A percentile compares a stretch with the other conserved stretches of the same genome.
Evolutionary conservation across 2,888 invertebrate species (phyloP).

Genomic region (Bugulina stolonifera): DNA sequence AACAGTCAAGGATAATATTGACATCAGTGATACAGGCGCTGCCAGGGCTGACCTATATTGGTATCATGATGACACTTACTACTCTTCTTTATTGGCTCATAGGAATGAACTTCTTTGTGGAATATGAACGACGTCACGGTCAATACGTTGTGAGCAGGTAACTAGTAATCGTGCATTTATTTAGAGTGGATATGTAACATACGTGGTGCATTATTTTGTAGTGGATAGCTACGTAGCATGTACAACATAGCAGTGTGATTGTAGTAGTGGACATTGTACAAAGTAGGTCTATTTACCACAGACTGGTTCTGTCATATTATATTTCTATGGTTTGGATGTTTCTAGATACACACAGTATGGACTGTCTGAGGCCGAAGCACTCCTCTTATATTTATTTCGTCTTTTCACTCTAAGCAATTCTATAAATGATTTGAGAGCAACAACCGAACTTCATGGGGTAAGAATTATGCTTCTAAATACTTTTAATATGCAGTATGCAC

Average conservation of each 20-base stretch:
- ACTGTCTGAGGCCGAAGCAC: not conserved
- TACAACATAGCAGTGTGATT: too few relatives aligned
- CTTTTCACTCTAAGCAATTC: not conserved
- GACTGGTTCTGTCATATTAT: too few relatives aligned
- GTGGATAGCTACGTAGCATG: too few relatives aligned
- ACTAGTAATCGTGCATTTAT: too few relatives aligned
- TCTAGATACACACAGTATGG: not conserved
- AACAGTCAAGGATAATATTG: conserved; percentile 3
- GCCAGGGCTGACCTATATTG: not conserved
- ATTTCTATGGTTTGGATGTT: too few relatives aligned
- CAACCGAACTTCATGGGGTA: not conserved
- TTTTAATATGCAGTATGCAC: too few relatives aligned
- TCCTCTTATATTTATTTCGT: not conserved
- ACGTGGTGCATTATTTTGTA: too few relatives aligned
- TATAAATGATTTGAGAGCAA: not conserved
- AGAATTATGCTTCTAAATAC: not conserved
- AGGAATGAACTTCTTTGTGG: conserved; percentile 14
- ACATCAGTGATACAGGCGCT: not conserved
- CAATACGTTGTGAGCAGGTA: not conserved
- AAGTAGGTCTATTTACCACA: too few relatives aligned
- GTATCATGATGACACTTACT: not conserved
- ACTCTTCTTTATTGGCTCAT: conserved; percentile 5
- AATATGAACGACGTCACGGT: not conserved
- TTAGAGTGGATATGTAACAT: too few relatives aligned
- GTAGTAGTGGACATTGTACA: too few relatives aligned